phyloP scores from a whole-genome alignment of 2,888 invertebrate species.

The Stenoptilia bipunctidactyla region DNA sequence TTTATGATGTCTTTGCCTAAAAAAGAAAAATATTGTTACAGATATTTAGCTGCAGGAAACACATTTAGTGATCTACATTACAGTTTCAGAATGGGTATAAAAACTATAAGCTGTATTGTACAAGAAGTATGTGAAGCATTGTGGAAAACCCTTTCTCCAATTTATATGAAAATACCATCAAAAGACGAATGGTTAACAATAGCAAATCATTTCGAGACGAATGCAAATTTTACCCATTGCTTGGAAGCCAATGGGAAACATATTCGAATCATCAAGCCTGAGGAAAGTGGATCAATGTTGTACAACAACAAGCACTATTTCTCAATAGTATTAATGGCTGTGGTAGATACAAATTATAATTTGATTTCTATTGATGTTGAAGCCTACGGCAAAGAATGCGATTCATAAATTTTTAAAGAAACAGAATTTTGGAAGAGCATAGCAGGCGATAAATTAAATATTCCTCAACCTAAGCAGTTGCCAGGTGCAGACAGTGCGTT shows the following conservation, averaged over 20 bases:
- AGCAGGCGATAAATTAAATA: slow-evolving; percentile 12
- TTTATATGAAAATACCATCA: slow-evolving; percentile 16
- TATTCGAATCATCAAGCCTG: slow-evolving; percentile 16
- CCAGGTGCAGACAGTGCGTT: slow-evolving; percentile 12
- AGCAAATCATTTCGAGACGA: slow-evolving; percentile 14
- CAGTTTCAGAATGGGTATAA: slow-evolving; percentile 17
- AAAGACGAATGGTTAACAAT: slow-evolving; percentile 15
- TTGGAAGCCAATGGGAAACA: slow-evolving; percentile 20
- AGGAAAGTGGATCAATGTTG: slow-evolving; percentile 16
- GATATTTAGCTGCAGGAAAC: slow-evolving; percentile 16
- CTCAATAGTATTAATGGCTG: slow-evolving; percentile 19
- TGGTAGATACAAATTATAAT: slow-evolving; percentile 18
- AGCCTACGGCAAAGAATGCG: slow-evolving; percentile 15
- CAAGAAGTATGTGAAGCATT: slow-evolving; percentile 16
- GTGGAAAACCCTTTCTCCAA: slow-evolving; percentile 13
- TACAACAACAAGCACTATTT: slow-evolving; percentile 18
- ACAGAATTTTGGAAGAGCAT: slow-evolving; percentile 17
- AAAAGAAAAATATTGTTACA: slow-evolving; percentile 14
- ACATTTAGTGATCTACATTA: slow-evolving; percentile 20
- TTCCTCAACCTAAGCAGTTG: slow-evolving; percentile 13
- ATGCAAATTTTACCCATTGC: slow-evolving; percentile 16
- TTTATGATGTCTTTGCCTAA: slow-evolving; percentile 14
- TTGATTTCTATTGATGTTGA: slow-evolving; percentile 18
- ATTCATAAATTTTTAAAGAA: slow-evolving; percentile 18
- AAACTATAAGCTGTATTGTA: slow-evolving; percentile 18